Evolutionary conservation across 2,797 vertebrate species (phyloP), one percentile per base, ranked within the genome.

Genomic region (Enteromius treurensis): DNA sequence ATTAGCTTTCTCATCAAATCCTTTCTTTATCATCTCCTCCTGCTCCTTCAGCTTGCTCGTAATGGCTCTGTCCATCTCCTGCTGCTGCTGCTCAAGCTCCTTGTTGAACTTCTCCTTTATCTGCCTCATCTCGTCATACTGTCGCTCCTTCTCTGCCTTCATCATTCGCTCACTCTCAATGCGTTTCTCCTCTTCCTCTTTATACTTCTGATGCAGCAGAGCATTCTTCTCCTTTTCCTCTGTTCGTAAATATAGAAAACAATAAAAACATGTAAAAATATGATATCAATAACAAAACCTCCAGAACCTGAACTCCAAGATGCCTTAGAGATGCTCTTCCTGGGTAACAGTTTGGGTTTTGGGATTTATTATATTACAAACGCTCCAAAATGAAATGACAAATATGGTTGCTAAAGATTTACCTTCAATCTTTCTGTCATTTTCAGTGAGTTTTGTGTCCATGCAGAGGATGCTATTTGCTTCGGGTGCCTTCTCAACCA

Each of bases 1-100:
- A 1, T 80, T 32, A 21, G 88, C 85, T 69, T 86, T 88, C 74
- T 88, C 84, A 6, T 37, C 29, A 29, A 87, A 86, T 4, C 78
- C 86, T 32, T 86, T 90, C 10, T 85, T 71, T 37, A 87, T 0
- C 19, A 91, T 76, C 7, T 88, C 80, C n/a, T 74, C 79, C 65
- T 83, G 88, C 51, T 90, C 89, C 10, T 65, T 53, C 19, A 91
- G 34, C 81, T 90, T 91, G 51, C 84, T 84, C 4, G 89, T 65
- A 32, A 91, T 4, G 1, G 85, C 88, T 79, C 32, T 75, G 5
- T 87, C 76, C 0, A 80, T 32, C 75, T 91, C 90, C 68, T 80
- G 49, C 73, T 77, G 49, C 62, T 75, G 60, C 23, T 62, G 40
- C 29, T 73, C 23, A 53, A 21, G 17, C 80, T 90, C 89, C 26